Evolutionary conservation across 2,888 invertebrate genomes (phyloP).

Genomic region (Trichogramma dendrolimi): DNA sequence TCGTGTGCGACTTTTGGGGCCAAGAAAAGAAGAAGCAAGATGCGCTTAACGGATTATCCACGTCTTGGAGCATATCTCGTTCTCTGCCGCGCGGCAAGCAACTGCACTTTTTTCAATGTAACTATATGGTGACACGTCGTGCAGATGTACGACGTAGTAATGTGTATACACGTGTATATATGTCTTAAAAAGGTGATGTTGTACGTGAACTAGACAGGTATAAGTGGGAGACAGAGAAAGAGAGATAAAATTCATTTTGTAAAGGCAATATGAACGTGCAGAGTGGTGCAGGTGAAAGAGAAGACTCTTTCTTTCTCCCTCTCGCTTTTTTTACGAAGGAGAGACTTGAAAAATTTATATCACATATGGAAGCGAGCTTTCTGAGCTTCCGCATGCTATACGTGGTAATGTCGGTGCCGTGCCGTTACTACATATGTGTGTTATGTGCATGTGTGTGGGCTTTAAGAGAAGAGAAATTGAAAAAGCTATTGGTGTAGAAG

Average conservation of each 20-base stretch:
- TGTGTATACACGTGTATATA: constrained; percentile 1
- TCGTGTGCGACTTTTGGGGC: too few species aligned
- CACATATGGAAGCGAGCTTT: too few species aligned
- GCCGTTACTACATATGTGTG: too few species aligned
- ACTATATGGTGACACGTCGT: neutral
- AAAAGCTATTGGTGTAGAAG: too few species aligned
- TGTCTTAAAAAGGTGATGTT: constrained; percentile 7
- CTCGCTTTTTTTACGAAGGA: too few species aligned
- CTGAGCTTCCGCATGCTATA: too few species aligned
- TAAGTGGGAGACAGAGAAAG: neutral
- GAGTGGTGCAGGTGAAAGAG: neutral
- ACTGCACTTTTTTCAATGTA: neutral
- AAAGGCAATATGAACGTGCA: constrained; percentile 15
- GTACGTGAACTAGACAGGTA: neutral
- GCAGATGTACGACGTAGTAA: neutral
- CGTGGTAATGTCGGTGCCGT: too few species aligned
- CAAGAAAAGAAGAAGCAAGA: constrained; percentile 9
- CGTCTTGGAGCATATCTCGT: neutral
- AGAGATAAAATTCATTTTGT: constrained; percentile 18
- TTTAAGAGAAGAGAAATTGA: too few species aligned
- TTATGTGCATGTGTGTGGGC: too few species aligned
- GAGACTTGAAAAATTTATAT: too few species aligned
- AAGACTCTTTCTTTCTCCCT: neutral
- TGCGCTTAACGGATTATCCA: constrained; percentile 30
- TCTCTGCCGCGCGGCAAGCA: constrained; percentile 6